Evolutionary conservation across 1,140 invertebrate genomes (phyloP), one percentile per base, ranked within the genome.

Genomic region (Dreissena rostriformis): DNA sequence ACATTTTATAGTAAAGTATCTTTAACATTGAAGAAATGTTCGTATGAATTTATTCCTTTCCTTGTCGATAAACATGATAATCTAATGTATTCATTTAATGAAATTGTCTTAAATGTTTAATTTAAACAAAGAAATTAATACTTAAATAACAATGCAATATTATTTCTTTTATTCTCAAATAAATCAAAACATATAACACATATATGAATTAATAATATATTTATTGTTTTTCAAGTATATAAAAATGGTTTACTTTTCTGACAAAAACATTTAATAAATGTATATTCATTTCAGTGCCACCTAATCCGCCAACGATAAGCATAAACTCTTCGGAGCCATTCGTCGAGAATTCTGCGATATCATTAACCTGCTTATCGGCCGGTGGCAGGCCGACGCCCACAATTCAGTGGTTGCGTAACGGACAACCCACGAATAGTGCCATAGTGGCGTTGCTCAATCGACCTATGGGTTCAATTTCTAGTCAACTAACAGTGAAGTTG

Each of bases 321-420:
- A 75, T 66, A 22, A 83, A 75, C 71, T 68, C 73, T 57, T 28
- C 51, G 17, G 39, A 29, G 26, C 53, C 51, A 49, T 76, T 84
- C 68, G 49, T 61, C 15, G 88, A 89, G 82, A 84, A 86, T 65
- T 63, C 86, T 51, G 85, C 76, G 24, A 80, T 89, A 24, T 68
- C 29, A 22, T 86, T 90, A 66, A 87, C 78, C 17, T 90, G 88
- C 65, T 74, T 72, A 66, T 87, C 88, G 0, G 70, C n/a, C 4
- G 89, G 88, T 7, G 88, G 89, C 12, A 89, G 88, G 66, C 89
- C 89, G 1, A n/a, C 55, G n/a, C 88, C 89, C 8, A 87, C 80
- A 15, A 86, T 89, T 29, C 29, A 26, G 22, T 90, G 88, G 88
- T 68, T 87, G 66, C 85, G 85, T 67, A 88, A 90, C 73, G 87